Evolutionary conservation across 2,888 invertebrate genomes (phyloP), one percentile per base, ranked within the genome.

Genomic region (Andrena hattorfiana): DNA sequence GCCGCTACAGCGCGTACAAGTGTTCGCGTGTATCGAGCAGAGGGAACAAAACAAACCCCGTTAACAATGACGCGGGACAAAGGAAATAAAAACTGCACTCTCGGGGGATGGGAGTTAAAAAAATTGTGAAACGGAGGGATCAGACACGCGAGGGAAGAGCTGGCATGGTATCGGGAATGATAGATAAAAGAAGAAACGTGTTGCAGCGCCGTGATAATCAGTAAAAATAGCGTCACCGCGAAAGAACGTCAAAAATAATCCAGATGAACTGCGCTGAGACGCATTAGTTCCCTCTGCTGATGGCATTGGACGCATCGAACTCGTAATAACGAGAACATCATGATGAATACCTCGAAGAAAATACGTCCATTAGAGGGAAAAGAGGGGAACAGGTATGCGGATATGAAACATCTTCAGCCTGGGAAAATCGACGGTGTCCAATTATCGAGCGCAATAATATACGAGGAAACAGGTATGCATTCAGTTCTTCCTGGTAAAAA

Each of bases 211-310:
- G 32, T 78, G 51, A 54, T 80, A 80, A 80, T 79, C 70, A 26
- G 78, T 81, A 74, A 74, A 81, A 81, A 87, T 78, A 84, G 73
- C 85, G 20, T 8, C 51, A 64, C 54, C 75, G 54, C 62, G 71
- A 64, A 59, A 62, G 51, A 35, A 73, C 72, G 88, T 86, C 87
- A 73, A 78, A 81, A 67, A 20, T 87, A 87, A 87, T 86, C 67
- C 86, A 86, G 84, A 87, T 70, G 81, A 79, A 87, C 86, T 81
- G 86, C 80, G 20, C 28, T 7, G 54, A 1, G 26, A 3, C 32
- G 28, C 76, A 60, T 87, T 86, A 73, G 32, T 28, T 62, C 51
- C 56, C 73, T 54, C 54, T 56, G 62, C 66, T 49, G 68, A 72
- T 48, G 72, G 42, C 80, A 84, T 80, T 48, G 80, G 66, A 63